phyloP scores from a whole-genome alignment of 2,113 vertebrate species.

The Pelecanoides urinatrix region DNA sequence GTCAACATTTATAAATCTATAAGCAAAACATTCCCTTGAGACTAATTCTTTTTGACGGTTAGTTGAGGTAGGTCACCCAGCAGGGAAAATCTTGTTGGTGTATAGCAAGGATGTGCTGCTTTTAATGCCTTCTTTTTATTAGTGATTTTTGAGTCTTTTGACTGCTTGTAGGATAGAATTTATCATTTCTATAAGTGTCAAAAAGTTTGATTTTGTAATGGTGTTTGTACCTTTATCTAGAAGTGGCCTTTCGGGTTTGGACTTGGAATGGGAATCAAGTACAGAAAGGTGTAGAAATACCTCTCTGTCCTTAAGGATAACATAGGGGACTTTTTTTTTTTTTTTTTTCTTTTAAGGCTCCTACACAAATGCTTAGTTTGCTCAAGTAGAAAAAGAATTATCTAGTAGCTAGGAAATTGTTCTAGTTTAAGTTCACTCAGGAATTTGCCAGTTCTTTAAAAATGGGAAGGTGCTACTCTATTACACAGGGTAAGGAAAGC shows the following conservation, averaged over 20 bases:
- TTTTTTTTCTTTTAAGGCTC: neutral
- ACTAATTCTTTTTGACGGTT: slow-evolving; percentile 67
- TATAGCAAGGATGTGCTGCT: neutral
- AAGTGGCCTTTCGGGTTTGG: neutral
- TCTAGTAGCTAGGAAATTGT: neutral
- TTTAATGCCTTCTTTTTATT: slow-evolving; percentile 33
- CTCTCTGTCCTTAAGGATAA: neutral
- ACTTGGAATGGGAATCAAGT: neutral
- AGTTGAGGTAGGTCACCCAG: slow-evolving; percentile 66
- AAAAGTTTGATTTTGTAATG: neutral
- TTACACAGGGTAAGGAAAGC: neutral
- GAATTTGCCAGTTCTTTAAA: neutral
- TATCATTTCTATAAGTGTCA: neutral
- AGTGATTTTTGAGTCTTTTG: neutral
- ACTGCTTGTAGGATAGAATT: neutral
- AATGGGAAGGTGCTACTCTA: neutral
- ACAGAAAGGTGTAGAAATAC: neutral
- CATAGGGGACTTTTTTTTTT: neutral
- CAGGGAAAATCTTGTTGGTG: slow-evolving; percentile 51
- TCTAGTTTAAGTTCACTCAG: neutral
- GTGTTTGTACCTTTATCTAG: neutral
- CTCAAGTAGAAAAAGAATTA: neutral
- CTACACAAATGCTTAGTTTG: neutral
- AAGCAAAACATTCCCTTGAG: slow-evolving; percentile 68
- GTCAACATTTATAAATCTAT: slow-evolving; percentile 73